phyloP scores from a whole-genome alignment of 2,888 invertebrate genomes.

The Rhyacophila evoluta region DNA sequence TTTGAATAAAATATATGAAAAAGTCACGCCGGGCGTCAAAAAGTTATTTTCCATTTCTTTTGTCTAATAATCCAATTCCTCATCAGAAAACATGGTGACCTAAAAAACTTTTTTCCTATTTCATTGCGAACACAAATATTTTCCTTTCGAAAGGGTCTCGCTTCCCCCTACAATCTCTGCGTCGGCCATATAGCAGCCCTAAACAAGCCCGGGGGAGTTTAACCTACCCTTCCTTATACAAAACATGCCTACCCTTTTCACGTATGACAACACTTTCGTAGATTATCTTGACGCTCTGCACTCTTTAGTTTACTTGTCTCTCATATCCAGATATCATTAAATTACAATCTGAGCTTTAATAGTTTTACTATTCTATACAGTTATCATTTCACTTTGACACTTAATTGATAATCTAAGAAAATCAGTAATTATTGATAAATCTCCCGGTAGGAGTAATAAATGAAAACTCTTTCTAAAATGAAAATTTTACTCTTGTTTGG shows the following conservation, averaged over 20 bases:
- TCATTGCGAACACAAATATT: neutral
- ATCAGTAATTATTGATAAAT: too few species aligned
- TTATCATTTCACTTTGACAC: too few species aligned
- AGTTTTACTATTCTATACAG: too few species aligned
- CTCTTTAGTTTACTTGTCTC: neutral
- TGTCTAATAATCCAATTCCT: neutral
- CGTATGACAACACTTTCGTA: constrained; percentile 45
- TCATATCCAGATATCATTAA: neutral
- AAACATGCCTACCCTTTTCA: constrained; percentile 39
- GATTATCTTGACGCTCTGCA: constrained; percentile 26
- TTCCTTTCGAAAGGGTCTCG: neutral
- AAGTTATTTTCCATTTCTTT: neutral
- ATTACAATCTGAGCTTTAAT: too few species aligned
- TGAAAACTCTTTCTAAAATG: too few species aligned
- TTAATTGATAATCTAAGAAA: too few species aligned
- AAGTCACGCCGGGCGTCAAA: too few species aligned
- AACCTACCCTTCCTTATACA: constrained; percentile 1
- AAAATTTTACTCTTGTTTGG: too few species aligned
- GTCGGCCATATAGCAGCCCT: constrained; percentile 13
- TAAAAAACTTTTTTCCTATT: constrained; percentile 2
- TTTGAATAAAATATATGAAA: too few species aligned
- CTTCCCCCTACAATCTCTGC: constrained; percentile 8
- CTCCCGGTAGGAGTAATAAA: too few species aligned
- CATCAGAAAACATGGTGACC: neutral
- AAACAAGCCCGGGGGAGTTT: constrained; percentile 11